These are phyloP conservation scores for Dryobotodes eremita DNA, from an alignment of 2,888 invertebrate genomes.

Conservation along the genomic window DNA sequence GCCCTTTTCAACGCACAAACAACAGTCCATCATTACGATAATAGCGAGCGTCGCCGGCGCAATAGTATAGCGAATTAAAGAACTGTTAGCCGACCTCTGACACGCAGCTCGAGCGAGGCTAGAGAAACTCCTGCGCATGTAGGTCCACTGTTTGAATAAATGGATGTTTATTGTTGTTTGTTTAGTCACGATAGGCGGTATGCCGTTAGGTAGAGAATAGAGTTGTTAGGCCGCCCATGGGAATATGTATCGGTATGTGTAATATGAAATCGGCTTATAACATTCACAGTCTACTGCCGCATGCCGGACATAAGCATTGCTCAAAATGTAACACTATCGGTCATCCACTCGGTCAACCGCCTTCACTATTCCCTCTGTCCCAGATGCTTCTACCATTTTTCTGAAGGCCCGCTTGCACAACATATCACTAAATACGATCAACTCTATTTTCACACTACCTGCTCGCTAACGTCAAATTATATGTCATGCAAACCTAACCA, in stretches of 20 bases:
- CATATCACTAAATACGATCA: no score
- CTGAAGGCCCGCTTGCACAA: not conserved
- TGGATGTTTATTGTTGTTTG: conserved; percentile 44
- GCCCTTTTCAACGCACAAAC: conserved; percentile 15
- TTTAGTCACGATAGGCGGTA: conserved; percentile 42
- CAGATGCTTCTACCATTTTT: not conserved
- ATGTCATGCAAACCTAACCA: no score
- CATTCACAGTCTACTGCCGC: not conserved
- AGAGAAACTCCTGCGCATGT: conserved; percentile 62
- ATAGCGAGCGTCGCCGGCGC: conserved; percentile 37
- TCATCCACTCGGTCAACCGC: not conserved
- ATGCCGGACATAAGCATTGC: not conserved
- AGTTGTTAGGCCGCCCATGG: not conserved
- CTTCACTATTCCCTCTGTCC: not conserved
- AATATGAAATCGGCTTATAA: not conserved
- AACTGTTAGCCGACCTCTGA: conserved; percentile 68
- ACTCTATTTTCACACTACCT: no score
- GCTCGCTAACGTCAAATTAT: no score
- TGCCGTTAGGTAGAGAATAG: conserved; percentile 18
- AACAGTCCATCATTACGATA: conserved; percentile 47
- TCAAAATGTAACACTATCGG: not conserved
- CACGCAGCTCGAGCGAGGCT: conserved; percentile 53
- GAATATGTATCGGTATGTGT: not conserved
- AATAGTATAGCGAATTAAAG: conserved; percentile 60
- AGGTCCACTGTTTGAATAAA: conserved; percentile 22